Conservation (phyloP, 2,888 invertebrate species). For the Rhodophaea formosa region DNA sequence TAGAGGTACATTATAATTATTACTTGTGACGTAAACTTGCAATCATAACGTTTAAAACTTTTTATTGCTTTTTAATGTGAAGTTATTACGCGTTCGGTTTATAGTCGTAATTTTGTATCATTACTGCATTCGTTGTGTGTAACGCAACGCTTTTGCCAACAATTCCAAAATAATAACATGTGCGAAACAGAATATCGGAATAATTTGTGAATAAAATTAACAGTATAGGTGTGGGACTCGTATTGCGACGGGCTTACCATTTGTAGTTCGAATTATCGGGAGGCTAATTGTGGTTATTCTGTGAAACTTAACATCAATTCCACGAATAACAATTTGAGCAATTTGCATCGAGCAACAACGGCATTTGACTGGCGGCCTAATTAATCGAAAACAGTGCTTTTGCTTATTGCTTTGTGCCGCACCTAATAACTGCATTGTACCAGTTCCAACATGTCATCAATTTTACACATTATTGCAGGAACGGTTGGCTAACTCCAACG, state of each 20-base stretch:
- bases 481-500: not conserved
- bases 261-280: constrained; percentile 43
- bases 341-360: constrained; percentile 42
- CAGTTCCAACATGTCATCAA: not conserved
- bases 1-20: no score
- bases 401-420: constrained; percentile 2
- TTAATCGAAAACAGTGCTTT: constrained; percentile 31
- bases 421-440: constrained; percentile 6
- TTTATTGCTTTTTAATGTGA: not conserved
- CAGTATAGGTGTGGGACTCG: not conserved
- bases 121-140: not conserved
- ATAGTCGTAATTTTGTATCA: not conserved
- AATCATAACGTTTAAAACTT: not conserved
- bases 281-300: constrained; percentile 44
- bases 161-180: no score
- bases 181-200: not conserved
- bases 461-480: not conserved
- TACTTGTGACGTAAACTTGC: no score
- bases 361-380: constrained; percentile 36
- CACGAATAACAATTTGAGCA: constrained; percentile 51
- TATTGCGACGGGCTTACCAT: constrained; percentile 22
- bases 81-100: not conserved
- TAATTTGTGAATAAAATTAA: not conserved
- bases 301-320: constrained; percentile 49
- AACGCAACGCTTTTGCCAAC: no score